Evolutionary conservation across 2,797 vertebrate species (phyloP), one percentile per base, ranked within the genome.

Genomic region (Microcaecilia unicolor): DNA sequence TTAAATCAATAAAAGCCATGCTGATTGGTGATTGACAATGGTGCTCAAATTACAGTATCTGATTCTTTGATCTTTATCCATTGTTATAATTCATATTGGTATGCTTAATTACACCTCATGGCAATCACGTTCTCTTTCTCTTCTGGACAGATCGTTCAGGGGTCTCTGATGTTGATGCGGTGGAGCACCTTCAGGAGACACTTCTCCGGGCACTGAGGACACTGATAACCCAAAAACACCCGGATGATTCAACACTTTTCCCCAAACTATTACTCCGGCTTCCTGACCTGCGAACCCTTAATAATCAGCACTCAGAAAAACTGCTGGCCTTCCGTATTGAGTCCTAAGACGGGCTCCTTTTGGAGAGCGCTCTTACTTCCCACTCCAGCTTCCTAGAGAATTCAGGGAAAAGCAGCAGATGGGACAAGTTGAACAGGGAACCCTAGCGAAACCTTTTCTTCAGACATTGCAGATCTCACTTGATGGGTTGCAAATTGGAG

Each of bases 211-310:
- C n/a, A n/a, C n/a, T n/a, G n/a, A n/a, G n/a, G n/a, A n/a, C n/a
- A 14, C 67, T 78, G 47, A 64, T 83, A 50, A 70, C 63, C 19
- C 67, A 66, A 3, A 74, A 72, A 15, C 78, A 64, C 36, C 81
- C 79, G 2, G 74, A 81, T 5, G 65, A 83, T 50, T 51, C 49
- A 7, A 9, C 71, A 25, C 74, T 85, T 39, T 82, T 85, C 44
- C 49, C 80, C 30, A 84, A 83, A 58, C 69, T 86, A n/a, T n/a
- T n/a, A n/a, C n/a, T n/a, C n/a, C n/a, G n/a, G n/a, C n/a, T n/a
- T n/a, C n/a, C n/a, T n/a, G 85, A 86, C 68, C 75, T 87, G 43
- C 76, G 81, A 48, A 84, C 83, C 33, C 81, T 87, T 48, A 87
- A 85, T 59, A 81, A 74, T 37, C 41, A 84, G 56, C 85, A 87